These are phyloP conservation scores for Magallana ariakensis DNA, from an alignment of 1,140 invertebrate genomes.

Conservation along the genomic window DNA sequence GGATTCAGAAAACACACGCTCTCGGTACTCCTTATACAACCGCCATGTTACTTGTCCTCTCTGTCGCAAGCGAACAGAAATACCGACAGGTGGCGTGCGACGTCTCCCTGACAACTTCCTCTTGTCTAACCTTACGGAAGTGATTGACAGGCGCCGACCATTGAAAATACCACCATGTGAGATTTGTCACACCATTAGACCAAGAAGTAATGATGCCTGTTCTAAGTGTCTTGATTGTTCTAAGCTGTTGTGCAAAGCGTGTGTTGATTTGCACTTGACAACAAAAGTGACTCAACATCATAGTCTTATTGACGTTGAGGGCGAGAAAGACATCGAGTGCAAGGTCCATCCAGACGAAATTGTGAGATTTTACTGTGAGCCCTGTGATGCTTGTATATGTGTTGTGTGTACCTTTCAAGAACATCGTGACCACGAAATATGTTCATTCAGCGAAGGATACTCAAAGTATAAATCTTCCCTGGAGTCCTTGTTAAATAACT, in stretches of 20 bases:
- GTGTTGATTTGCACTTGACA: constrained; percentile 76
- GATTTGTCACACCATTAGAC: constrained; percentile 73
- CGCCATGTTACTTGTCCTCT: constrained; percentile 78
- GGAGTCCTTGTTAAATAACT: constrained; percentile 68
- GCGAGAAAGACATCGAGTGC: constrained; percentile 79
- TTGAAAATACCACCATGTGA: constrained; percentile 75
- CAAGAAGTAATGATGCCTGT: constrained; percentile 71
- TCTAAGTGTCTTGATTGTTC: constrained; percentile 79
- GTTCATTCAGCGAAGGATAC: constrained; percentile 77
- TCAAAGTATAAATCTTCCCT: constrained; percentile 72
- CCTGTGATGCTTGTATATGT: constrained; percentile 78
- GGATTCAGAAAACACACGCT: constrained; percentile 70
- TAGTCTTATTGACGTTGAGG: constrained; percentile 78
- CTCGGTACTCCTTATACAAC: constrained; percentile 69
- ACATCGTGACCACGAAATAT: constrained; percentile 79
- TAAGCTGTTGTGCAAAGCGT: constrained; percentile 78
- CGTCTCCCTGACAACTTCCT: constrained; percentile 79
- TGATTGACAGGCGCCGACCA: constrained; percentile 69
- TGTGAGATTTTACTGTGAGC: constrained; percentile 79
- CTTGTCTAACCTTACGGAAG: constrained; percentile 77
- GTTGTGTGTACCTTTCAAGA: constrained; percentile 79
- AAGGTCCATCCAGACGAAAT: constrained; percentile 77
- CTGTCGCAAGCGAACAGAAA: constrained; percentile 78
- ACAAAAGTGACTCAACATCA: constrained; percentile 79
- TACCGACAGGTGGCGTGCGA: constrained; percentile 77